These are phyloP conservation scores for Brevimyrus niger DNA, from an alignment of 2,113 vertebrate species.

Conservation along the genomic window DNA sequence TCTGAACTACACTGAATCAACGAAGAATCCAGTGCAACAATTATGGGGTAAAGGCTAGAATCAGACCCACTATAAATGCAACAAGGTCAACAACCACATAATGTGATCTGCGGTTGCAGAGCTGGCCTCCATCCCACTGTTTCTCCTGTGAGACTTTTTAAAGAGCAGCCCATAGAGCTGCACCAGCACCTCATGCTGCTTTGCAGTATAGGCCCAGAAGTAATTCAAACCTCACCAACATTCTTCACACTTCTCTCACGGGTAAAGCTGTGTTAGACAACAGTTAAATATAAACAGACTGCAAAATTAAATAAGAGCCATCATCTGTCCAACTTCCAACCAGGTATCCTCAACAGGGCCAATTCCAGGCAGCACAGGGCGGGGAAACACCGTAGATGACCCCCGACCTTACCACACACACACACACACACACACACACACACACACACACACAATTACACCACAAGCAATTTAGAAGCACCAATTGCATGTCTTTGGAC, in stretches of 20 bases:
- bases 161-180: neutral
- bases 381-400: neutral
- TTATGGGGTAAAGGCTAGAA: no score
- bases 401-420: neutral
- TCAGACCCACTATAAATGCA: neutral
- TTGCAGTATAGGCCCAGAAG: neutral
- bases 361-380: neutral
- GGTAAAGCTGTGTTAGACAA: neutral
- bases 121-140: neutral
- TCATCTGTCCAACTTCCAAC: neutral
- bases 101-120: neutral
- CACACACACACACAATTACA: neutral
- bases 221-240: neutral
- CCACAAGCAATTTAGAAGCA: neutral
- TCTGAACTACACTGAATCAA: no score
- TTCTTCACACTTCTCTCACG: neutral
- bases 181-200: neutral
- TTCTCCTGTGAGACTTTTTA: neutral
- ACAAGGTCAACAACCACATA: neutral
- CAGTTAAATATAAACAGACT: neutral
- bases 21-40: no score
- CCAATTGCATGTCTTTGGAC: neutral
- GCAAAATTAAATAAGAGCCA: neutral
- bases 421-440: neutral
- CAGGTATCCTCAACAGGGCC: neutral